Percentiles rank a stretch among this genome's conserved stretches.
Conservation (phyloP, 1,140 invertebrate species). For the Mycetomoellerius zeteki region DNA sequence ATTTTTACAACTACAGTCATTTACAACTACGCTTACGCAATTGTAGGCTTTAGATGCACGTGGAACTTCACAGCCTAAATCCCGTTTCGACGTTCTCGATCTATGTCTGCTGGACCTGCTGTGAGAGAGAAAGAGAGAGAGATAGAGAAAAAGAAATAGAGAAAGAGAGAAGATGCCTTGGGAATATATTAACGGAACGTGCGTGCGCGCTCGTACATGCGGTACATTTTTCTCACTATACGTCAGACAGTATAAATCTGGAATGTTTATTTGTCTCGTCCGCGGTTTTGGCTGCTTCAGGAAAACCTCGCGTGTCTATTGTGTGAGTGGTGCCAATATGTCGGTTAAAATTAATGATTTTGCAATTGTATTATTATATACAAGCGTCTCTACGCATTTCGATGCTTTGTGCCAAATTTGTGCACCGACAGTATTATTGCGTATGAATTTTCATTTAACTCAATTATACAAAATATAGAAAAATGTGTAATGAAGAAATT, state of each 20-base stretch:
- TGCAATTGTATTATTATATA: neutral
- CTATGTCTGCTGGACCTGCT: slow-evolving; percentile 59
- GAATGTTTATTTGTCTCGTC: slow-evolving; percentile 32
- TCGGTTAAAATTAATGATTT: slow-evolving; percentile 30
- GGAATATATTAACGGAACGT: slow-evolving; percentile 64
- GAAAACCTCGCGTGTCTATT: neutral
- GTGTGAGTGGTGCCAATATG: neutral
- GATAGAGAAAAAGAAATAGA: slow-evolving; percentile 29
- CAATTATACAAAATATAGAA: neutral
- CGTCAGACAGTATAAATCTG: slow-evolving; percentile 54
- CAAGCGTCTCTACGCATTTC: neutral
- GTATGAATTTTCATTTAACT: neutral
- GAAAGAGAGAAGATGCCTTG: slow-evolving; percentile 47
- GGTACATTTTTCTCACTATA: slow-evolving; percentile 57
- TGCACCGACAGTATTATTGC: neutral
- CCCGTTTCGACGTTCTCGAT: slow-evolving; percentile 75
- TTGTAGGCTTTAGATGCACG: neutral
- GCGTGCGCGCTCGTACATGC: slow-evolving; percentile 24
- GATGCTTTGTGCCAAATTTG: neutral
- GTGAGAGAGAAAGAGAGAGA: slow-evolving; percentile 11
- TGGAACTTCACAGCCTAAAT: slow-evolving; percentile 53
- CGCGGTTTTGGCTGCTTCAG: slow-evolving; percentile 33
- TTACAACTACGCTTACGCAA: too few species aligned
- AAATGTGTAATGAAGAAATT: neutral
- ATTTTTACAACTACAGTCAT: too few species aligned